Evolutionary conservation across 2,113 vertebrate species (phyloP).

Genomic region (Psettodes erumei): DNA sequence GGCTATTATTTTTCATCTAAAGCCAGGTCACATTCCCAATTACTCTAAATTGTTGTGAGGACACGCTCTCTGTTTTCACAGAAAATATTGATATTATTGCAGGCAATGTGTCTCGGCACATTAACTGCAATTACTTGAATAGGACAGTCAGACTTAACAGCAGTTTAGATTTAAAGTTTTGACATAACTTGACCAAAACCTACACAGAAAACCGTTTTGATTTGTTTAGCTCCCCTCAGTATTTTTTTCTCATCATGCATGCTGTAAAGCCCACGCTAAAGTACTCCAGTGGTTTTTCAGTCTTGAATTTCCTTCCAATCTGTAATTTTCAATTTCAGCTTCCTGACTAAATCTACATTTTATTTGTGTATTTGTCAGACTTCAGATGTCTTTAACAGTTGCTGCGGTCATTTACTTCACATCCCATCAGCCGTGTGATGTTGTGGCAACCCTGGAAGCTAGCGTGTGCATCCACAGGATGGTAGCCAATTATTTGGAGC

Average conservation of each 20-base stretch:
- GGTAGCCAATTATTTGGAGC: conserved; percentile 71
- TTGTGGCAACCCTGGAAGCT: conserved; percentile 49
- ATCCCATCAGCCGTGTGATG: conserved; percentile 53
- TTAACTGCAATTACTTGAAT: too few species aligned
- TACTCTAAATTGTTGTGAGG: conserved; percentile 73
- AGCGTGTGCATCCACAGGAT: conserved; percentile 65
- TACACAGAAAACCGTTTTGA: background rate
- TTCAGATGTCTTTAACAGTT: conserved; percentile 28
- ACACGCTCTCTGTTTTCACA: conserved; percentile 74
- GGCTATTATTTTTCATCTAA: conserved; percentile 67
- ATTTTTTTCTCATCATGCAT: background rate
- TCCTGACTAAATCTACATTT: background rate
- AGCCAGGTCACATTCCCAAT: conserved; percentile 71
- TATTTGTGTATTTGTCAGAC: conserved; percentile 17
- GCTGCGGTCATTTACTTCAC: conserved; percentile 38
- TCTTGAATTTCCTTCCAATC: background rate
- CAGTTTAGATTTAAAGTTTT: conserved; percentile 11
- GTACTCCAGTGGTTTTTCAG: fast-evolving
- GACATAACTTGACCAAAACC: background rate
- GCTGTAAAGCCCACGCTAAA: background rate
- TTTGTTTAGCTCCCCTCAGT: background rate
- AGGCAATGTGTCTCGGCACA: conserved; percentile 53
- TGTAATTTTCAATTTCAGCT: background rate
- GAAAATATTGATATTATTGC: conserved; percentile 78
- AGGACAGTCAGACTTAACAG: conserved; percentile 26